These are phyloP conservation scores for Andricus quercusramuli DNA, from an alignment of 2,888 invertebrate genomes.

Conservation along the genomic window DNA sequence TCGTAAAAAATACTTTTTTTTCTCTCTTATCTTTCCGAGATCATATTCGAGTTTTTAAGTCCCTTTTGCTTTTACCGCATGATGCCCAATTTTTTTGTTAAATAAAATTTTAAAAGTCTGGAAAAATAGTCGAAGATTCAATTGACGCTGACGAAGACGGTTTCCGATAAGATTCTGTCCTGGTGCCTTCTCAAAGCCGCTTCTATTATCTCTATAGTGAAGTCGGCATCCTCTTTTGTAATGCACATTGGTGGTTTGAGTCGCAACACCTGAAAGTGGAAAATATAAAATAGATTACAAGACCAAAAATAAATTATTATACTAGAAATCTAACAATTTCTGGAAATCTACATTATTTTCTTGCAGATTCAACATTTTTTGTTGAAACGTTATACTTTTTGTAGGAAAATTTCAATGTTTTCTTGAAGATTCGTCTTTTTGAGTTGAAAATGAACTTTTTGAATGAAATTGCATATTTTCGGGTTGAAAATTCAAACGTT, in stretches of 20 bases:
- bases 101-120: neutral
- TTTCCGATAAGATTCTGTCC: slow-evolving; percentile 53
- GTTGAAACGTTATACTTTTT: too few species aligned
- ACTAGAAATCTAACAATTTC: neutral
- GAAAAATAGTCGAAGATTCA: slow-evolving; percentile 22
- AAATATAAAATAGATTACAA: neutral
- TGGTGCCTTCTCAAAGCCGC: slow-evolving; percentile 80
- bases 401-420: too few species aligned
- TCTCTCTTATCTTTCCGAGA: neutral
- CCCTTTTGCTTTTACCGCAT: neutral
- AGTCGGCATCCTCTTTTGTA: slow-evolving; percentile 90
- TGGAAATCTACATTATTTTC: too few species aligned
- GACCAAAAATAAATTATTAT: too few species aligned
- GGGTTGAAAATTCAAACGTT: too few species aligned
- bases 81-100: too few species aligned
- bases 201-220: slow-evolving; percentile 83
- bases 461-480: too few species aligned
- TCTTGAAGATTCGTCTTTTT: too few species aligned
- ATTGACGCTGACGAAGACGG: slow-evolving; percentile 55
- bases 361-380: too few species aligned
- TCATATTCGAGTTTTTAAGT: neutral
- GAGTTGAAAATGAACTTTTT: too few species aligned
- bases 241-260: slow-evolving; percentile 98
- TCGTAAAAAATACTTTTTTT: neutral
- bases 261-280: slow-evolving; percentile 86